Conservation (phyloP, 2,888 invertebrate species). For the Cerastis leucographa region DNA sequence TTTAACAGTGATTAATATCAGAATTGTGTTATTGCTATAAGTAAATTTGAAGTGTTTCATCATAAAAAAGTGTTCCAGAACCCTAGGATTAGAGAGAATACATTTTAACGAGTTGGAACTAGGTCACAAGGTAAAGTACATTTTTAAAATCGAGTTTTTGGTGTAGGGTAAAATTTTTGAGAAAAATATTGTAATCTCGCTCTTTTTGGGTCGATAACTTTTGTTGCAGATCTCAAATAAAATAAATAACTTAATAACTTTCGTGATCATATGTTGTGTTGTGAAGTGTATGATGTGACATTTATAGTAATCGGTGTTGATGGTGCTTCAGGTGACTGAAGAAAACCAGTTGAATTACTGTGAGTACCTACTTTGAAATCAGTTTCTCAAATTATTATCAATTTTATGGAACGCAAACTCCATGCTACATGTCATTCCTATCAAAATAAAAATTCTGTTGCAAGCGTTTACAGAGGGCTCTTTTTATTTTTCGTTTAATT, state of each 20-base stretch:
- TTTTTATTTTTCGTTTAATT: too few relatives aligned
- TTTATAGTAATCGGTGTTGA: not conserved
- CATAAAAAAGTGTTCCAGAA: not conserved
- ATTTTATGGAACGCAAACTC: not conserved
- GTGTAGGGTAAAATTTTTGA: too few relatives aligned
- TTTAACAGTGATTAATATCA: not conserved
- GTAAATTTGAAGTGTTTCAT: not conserved
- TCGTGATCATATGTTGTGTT: not conserved
- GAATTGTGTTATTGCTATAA: not conserved
- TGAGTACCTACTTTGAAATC: not conserved
- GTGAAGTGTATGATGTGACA: not conserved
- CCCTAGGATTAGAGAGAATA: not conserved
- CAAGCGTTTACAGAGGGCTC: too few relatives aligned
- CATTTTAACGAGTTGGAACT: too few relatives aligned
- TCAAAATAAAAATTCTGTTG: not conserved
- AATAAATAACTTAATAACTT: not conserved
- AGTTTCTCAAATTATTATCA: not conserved
- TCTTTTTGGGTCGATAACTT: not conserved
- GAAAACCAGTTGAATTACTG: not conserved
- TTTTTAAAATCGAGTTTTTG: too few relatives aligned
- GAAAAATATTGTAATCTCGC: too few relatives aligned
- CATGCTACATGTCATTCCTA: not conserved
- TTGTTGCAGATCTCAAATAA: not conserved
- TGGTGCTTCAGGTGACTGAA: not conserved
- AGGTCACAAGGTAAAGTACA: not conserved